Base-by-base conservation (phyloP, 2,888 invertebrate species). In the Encarsia formosa region DNA sequence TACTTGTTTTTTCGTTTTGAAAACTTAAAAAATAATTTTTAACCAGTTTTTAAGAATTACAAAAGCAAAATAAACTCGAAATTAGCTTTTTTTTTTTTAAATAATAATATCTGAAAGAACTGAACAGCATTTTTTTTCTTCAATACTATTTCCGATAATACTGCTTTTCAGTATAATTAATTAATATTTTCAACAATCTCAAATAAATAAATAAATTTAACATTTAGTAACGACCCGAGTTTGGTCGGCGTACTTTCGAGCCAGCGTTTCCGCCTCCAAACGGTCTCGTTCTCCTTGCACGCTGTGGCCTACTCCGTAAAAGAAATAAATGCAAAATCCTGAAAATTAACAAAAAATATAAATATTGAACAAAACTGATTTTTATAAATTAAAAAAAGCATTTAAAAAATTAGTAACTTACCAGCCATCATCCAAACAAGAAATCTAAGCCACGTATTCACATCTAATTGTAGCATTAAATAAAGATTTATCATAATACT, bases 401-500 rank as follows among this genome's bases (percentile, higher is more conserved):
- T n/a, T n/a, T n/a, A n/a, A n/a, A n/a, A n/a, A n/a, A n/a, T n/a
- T n/a, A n/a, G n/a, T 11, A n/a, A 51, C 78, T 77, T 68, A 81
- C 94, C 95, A 54, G 93, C 76, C 6, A 78, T 67, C 61, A 96
- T 80, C 95, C 95, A 96, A 15, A 89, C 79, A 47, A 81, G 77
- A 76, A 95, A 94, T 65, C 94, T 79, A 52, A 92, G 82, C 95
- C 95, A 95, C 2, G 95, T 95, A 65, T 84, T 81, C 43, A 79
- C 64, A 69, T 91, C 89, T 56, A 96, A 77, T 76, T 92, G 89
- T 64, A 91, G 81, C 94, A 95, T 95, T 47, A 96, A 78, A 74
- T 92, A 93, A 45, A 92, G 76, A 76, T 96, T 96, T 66, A 91
- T 85, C 58, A 91, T 82, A 37, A 92, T 84, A 73, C 92, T 92